Evolutionary conservation across 2,888 invertebrate genomes (phyloP).

Genomic region (Ariolimax columbianus): DNA sequence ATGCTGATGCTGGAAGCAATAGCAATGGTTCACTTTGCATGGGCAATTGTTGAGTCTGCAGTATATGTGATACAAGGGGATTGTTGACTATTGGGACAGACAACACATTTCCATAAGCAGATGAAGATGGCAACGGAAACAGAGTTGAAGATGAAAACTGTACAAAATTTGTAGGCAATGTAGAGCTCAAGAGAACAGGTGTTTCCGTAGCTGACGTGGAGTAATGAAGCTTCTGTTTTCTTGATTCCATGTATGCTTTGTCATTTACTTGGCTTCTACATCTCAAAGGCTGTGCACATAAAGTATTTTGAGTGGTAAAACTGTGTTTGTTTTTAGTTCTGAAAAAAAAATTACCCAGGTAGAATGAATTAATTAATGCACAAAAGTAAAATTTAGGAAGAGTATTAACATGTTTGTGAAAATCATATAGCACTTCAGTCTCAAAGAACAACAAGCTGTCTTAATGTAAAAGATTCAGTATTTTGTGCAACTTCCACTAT

Average conservation of each 20-base stretch:
- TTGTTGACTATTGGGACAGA: slow-evolving; percentile 25
- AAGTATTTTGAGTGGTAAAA: not conserved
- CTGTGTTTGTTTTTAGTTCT: not conserved
- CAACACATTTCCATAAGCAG: slow-evolving; percentile 6
- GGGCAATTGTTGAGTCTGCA: slow-evolving; percentile 15
- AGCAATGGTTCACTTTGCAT: slow-evolving; percentile 26
- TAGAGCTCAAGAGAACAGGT: slow-evolving; percentile 10
- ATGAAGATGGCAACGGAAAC: slow-evolving; percentile 6
- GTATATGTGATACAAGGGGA: slow-evolving; percentile 1
- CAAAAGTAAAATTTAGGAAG: too few relatives aligned
- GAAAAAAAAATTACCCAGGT: not conserved
- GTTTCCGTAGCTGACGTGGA: not conserved
- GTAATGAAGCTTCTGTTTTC: not conserved
- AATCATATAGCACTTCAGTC: too few relatives aligned
- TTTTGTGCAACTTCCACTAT: too few relatives aligned
- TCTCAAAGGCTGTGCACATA: not conserved
- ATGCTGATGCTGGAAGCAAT: slow-evolving; percentile 18
- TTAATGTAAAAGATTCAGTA: too few relatives aligned
- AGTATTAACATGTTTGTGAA: too few relatives aligned
- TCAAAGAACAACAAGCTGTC: too few relatives aligned
- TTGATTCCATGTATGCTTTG: slow-evolving; percentile 18
- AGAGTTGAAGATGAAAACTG: slow-evolving; percentile 21
- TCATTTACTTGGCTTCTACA: not conserved
- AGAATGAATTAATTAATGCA: not conserved
- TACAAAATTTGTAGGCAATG: slow-evolving; percentile 16